Base-by-base conservation (phyloP, 2,888 invertebrate genomes). In the Ennomos erosarius region DNA sequence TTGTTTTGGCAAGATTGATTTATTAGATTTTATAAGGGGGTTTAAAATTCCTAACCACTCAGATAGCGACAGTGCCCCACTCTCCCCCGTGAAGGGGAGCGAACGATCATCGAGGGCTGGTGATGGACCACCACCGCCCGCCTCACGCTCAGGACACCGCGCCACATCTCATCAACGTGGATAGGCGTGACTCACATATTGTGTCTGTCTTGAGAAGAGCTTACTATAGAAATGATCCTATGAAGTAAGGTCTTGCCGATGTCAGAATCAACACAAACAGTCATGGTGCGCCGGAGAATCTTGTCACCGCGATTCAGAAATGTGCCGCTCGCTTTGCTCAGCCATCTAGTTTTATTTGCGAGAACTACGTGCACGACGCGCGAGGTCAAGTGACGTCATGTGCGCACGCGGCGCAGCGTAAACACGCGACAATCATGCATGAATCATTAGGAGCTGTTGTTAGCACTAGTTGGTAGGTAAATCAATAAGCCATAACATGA, bases 101-200 rank as follows among this genome's bases (percentile, higher is more conserved):
- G 74, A 74, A 73, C 73, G 73, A 75, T 75, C 75, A 73, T 73
- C 73, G 75, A 74, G 33, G 64, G 71, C 73, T 71, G 44, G 55
- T 39, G 64, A 43, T 63, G 39, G 13, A 16, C 45, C 43, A 62
- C 44, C 68, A 49, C 53, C 55, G 74, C 73, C 71, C 12, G 48
- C 61, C 74, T 75, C 74, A 73, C 72, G 72, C 72, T 73, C 69
- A 73, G 65, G 69, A 59, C 55, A 45, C 66, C 73, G 70, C 75
- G 72, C 75, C 73, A 74, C 26, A 26, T 26, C 26, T 26, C 74
- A 54, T 71, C 75, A 70, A 63, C 73, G 69, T 59, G 71, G 69
- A 64, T 64, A 46, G 60, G 51, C 35, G 50, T 36, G 59, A 52
- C 66, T 68, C 69, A 70, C 69, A 47, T 64, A 57, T 57, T 55